Percentiles rank a stretch among this genome's conserved stretches.
Evolutionary conservation across 2,113 vertebrate genomes (phyloP).

Genomic region (Vombatus ursinus): DNA sequence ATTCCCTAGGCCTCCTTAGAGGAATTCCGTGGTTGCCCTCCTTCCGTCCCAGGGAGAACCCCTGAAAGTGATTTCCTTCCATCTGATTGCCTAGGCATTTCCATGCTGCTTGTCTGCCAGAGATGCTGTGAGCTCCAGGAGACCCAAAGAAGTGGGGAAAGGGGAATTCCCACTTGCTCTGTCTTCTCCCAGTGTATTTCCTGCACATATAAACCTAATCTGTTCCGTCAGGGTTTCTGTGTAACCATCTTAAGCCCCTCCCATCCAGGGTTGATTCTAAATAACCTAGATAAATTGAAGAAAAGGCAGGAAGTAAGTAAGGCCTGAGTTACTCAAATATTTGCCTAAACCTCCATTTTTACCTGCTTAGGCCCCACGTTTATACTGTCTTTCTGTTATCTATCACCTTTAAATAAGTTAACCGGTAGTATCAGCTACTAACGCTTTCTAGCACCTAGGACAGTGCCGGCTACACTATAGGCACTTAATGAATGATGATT

Average conservation of each 20-base stretch:
- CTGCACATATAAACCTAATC: background rate
- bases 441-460: background rate
- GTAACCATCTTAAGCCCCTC: background rate
- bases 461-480: background rate
- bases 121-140: background rate
- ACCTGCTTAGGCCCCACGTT: background rate
- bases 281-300: background rate
- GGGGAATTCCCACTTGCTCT: background rate
- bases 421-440: background rate
- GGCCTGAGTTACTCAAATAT: background rate
- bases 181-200: background rate
- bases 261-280: background rate
- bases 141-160: background rate
- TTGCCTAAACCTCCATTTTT: background rate
- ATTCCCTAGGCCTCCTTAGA: background rate
- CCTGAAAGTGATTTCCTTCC: background rate
- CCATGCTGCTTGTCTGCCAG: background rate
- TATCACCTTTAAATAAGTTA: background rate
- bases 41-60: background rate
- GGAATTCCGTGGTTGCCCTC: background rate
- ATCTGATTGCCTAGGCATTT: background rate
- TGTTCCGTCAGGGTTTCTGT: background rate
- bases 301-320: background rate
- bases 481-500: background rate
- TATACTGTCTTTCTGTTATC: background rate